A percentile compares a stretch with the other conserved stretches of the same genome.
phyloP scores from a whole-genome alignment of 1,140 invertebrate genomes.

The Rhyacophila brunnea region DNA sequence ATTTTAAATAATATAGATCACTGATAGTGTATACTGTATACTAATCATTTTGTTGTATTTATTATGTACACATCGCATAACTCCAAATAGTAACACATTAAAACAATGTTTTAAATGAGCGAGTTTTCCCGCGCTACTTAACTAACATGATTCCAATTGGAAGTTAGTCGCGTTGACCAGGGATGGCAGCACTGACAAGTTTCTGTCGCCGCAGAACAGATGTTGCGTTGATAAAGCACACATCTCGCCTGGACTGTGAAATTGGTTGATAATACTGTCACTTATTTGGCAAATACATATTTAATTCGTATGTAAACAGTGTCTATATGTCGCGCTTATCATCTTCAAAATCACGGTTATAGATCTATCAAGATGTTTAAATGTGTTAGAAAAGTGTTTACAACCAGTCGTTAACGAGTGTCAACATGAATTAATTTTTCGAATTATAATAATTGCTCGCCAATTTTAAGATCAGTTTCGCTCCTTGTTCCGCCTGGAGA shows the following conservation, averaged over 20 bases:
- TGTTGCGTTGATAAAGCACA: constrained; percentile 32
- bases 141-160: too few relatives aligned
- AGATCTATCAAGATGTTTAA: neutral
- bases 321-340: neutral
- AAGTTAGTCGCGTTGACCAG: neutral
- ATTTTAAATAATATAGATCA: too few relatives aligned
- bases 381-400: constrained; percentile 1
- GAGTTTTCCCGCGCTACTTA: too few relatives aligned
- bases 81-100: too few relatives aligned
- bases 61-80: too few relatives aligned
- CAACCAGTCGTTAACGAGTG: constrained; percentile 11
- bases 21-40: too few relatives aligned
- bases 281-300: constrained; percentile 2
- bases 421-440: constrained; percentile 21
- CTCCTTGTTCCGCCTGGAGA: neutral
- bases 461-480: constrained; percentile 14
- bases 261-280: constrained; percentile 21
- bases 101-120: too few relatives aligned
- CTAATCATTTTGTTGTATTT: too few relatives aligned
- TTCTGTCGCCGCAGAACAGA: constrained; percentile 24
- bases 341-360: neutral
- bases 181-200: constrained; percentile 21
- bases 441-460: constrained; percentile 16
- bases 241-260: constrained; percentile 14
- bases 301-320: constrained; percentile 1